These are phyloP conservation scores for Peromyscus leucopus DNA, from an alignment of 2,113 vertebrate genomes.

Conservation along the genomic window DNA sequence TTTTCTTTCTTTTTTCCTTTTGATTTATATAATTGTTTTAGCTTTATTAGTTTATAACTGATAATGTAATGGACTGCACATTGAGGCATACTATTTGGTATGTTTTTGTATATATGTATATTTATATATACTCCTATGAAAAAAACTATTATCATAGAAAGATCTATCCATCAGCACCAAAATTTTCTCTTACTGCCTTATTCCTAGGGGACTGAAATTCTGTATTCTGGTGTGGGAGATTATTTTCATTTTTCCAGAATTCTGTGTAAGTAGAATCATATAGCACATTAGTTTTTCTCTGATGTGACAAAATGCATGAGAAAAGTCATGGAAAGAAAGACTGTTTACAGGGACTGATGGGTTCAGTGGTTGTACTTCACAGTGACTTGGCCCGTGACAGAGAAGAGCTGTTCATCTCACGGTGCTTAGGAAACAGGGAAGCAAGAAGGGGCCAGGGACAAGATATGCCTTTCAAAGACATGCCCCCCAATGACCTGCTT, in stretches of 20 bases:
- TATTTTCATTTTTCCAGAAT: background rate
- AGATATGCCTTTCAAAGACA: background rate
- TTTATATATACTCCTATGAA: background rate
- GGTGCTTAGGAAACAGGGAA: background rate
- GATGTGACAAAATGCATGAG: background rate
- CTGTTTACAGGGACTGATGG: background rate
- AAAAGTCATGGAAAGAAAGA: background rate
- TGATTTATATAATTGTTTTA: background rate
- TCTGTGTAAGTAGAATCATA: background rate
- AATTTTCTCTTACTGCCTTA: background rate
- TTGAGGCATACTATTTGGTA: background rate
- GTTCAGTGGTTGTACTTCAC: background rate
- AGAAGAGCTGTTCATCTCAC: background rate
- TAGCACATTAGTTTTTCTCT: background rate
- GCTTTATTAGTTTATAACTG: slow-evolving; percentile 22
- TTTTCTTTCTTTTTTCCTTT: background rate
- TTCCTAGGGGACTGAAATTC: background rate
- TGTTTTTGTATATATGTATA: background rate
- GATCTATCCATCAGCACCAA: background rate
- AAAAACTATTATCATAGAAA: background rate
- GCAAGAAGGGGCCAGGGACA: background rate
- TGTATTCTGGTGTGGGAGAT: background rate
- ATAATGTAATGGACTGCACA: background rate
- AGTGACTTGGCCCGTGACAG: background rate
- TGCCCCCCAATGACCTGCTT: background rate